Percentiles rank a stretch among this genome's conserved stretches.
phyloP scores from a whole-genome alignment of 2,113 vertebrate species.

The Brachyhypopomus occidentalis region DNA sequence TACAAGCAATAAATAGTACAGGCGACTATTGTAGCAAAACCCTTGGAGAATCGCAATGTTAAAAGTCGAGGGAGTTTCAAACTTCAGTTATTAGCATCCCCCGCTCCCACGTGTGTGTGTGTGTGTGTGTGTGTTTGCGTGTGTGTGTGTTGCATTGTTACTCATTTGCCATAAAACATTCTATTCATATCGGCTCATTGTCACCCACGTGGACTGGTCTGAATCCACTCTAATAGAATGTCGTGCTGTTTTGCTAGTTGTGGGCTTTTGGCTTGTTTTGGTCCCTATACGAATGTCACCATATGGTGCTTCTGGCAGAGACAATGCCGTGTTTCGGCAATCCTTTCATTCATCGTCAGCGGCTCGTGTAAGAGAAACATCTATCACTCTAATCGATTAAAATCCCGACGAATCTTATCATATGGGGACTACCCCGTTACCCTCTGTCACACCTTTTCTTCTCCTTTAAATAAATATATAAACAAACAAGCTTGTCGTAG shows the following conservation, averaged over 20 bases:
- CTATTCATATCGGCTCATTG: constrained; percentile 58
- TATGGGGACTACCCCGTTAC: neutral
- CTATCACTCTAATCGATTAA: constrained; percentile 57
- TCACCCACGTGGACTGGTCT: constrained; percentile 64
- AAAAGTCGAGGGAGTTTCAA: no score
- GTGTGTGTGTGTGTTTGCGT: constrained; percentile 8
- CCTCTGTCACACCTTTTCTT: neutral
- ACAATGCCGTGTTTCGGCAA: constrained; percentile 50
- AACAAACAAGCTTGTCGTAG: neutral
- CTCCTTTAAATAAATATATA: constrained; percentile 7
- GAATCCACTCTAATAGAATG: constrained; percentile 73
- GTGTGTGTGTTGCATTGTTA: constrained; percentile 48
- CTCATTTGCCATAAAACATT: constrained; percentile 50
- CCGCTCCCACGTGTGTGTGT: neutral
- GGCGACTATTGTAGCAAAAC: no score
- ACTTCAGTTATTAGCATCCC: neutral
- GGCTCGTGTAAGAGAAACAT: constrained; percentile 52
- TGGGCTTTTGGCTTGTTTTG: constrained; percentile 53
- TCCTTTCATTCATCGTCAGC: constrained; percentile 43
- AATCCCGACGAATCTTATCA: constrained; percentile 34
- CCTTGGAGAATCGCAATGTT: no score
- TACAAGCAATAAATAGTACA: no score
- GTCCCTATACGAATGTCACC: constrained; percentile 77
- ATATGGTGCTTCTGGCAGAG: constrained; percentile 77
- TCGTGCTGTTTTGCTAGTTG: constrained; percentile 73